Conservation (phyloP, 2,797 vertebrate genomes). For the Pagetopsis macropterus region DNA sequence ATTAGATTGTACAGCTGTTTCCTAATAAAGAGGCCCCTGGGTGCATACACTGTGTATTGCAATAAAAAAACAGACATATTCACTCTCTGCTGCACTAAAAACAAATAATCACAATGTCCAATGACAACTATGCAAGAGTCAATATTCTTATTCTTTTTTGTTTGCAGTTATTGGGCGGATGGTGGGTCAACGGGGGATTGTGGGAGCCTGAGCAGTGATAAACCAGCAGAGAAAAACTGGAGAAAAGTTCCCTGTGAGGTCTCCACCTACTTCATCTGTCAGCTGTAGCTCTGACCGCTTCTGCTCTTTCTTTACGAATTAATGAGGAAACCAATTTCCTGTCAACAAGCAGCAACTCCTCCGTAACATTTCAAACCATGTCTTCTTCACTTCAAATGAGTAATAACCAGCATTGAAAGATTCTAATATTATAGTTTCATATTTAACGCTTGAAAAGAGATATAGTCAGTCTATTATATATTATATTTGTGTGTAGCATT, state of each 20-base stretch:
- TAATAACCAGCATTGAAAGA: constrained; percentile 13
- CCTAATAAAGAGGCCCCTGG: neutral
- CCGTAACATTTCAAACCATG: constrained; percentile 6
- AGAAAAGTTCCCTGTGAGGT: accelerated
- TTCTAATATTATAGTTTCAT: constrained; percentile 11
- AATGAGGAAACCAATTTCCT: neutral
- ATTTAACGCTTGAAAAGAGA: neutral
- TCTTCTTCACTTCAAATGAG: constrained; percentile 18
- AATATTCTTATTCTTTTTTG: neutral
- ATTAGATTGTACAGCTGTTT: neutral
- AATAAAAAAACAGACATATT: neutral
- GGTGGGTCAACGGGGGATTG: constrained; percentile 1
- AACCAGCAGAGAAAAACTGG: constrained; percentile 65
- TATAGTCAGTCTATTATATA: neutral
- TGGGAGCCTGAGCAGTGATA: constrained; percentile 46
- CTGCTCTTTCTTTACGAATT: neutral
- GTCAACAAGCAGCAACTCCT: constrained; percentile 11
- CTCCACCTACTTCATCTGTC: constrained; percentile 79
- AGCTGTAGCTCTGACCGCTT: constrained; percentile 31
- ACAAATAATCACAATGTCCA: neutral
- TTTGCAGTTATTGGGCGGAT: constrained; percentile 73
- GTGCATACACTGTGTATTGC: no score
- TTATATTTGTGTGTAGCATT: constrained; percentile 5
- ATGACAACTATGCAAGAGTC: neutral
- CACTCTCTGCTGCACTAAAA: neutral